Conservation (phyloP, 2,797 vertebrate genomes). For the Notoglanidium macrostoma region DNA sequence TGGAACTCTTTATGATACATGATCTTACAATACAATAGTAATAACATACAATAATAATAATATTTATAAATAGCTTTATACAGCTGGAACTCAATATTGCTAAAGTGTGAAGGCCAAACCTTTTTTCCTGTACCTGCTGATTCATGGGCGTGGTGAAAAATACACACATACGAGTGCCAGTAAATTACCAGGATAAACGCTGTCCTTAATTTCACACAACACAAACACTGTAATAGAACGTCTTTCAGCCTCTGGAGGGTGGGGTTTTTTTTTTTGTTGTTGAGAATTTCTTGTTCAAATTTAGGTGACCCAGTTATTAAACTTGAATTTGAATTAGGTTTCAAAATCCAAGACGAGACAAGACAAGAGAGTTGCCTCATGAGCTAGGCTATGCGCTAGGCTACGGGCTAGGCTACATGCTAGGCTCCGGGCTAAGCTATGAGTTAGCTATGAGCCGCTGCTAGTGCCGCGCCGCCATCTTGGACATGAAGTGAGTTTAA, state of each 20-base stretch:
- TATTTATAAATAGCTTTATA: neutral
- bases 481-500: too few species aligned
- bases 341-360: too few species aligned
- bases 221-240: neutral
- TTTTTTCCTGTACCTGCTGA: neutral
- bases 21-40: neutral
- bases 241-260: neutral
- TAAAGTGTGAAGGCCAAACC: neutral
- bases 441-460: too few species aligned
- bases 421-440: too few species aligned
- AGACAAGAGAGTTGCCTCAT: too few species aligned
- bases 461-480: too few species aligned
- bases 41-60: neutral
- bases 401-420: too few species aligned
- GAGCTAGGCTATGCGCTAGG: too few species aligned
- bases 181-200: slow-evolving; percentile 18
- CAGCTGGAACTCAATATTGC: neutral
- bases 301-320: neutral
- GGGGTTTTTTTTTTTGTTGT: neutral
- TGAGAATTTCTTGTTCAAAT: neutral
- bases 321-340: too few species aligned
- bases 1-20: neutral
- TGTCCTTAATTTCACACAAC: neutral
- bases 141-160: neutral
- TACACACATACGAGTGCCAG: neutral